Base-by-base conservation (phyloP, 1,140 invertebrate species). In the Pseudoatta argentina region DNA sequence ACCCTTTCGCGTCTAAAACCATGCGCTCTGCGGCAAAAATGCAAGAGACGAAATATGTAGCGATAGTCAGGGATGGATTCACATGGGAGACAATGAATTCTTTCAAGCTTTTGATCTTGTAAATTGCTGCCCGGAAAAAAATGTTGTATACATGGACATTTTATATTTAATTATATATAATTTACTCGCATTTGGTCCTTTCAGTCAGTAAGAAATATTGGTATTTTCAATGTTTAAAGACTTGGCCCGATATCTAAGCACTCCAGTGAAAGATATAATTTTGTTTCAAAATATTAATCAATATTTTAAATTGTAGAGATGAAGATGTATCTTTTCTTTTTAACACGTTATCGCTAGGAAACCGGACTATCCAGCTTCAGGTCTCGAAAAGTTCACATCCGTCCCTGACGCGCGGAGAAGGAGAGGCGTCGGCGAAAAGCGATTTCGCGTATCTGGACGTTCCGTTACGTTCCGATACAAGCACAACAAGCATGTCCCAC, bases 371-470 rank as follows among this genome's bases (percentile, higher is more conserved):
- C 18, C 24, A 21, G 39, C 7, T 83, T 73, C 24, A 39, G 27
- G 64, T 3, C 66, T 21, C 21, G 21, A 61, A 48, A 48, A 59
- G 55, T 63, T 48, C 27, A 16, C 67, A 14, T 61, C 39, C 48
- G 69, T 75, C 55, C 69, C 69, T 83, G 79, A 67, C 44, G 55
- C 73, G n/a, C 27, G 44, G 53, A 61, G 16, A 44, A 39, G 51
- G 67, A 72, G 44, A 53, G 48, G 53, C 21, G 34, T 73, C 67
- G 39, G 63, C 76, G 76, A 79, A 79, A 82, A 87, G 66, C 67
- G 24, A 76, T 82, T 82, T 87, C 59, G 77, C 82, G 69, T 61
- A 69, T 66, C 61, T 51, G 55, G 67, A 82, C 34, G 67, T 66
- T 83, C 57, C 24, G 30, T 82, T 66, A 69, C 72, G 51, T 76